A percentile compares a stretch with the other conserved stretches of the same genome.
phyloP scores from a whole-genome alignment of 1,140 invertebrate species.

The Solenopsis invicta region DNA sequence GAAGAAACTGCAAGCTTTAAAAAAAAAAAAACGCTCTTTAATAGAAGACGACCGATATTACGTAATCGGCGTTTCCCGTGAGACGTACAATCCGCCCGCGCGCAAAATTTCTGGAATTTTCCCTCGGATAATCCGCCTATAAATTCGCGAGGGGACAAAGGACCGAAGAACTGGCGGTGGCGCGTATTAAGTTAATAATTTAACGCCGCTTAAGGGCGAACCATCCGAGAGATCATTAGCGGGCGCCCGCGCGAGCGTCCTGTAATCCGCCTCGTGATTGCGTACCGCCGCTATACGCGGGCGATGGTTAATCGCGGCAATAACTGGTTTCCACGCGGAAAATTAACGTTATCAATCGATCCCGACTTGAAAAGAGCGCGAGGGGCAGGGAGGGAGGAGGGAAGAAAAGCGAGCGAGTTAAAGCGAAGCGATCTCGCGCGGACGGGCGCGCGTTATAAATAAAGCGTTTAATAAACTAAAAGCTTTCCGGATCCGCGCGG shows the following conservation, averaged over 20 bases:
- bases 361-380: background rate
- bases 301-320: slow-evolving; percentile 66
- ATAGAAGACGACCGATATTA: slow-evolving; percentile 10
- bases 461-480: slow-evolving; percentile 56
- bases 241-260: slow-evolving; percentile 42
- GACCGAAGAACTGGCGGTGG: background rate
- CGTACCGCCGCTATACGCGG: slow-evolving; percentile 27
- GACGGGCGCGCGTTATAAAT: slow-evolving; percentile 39
- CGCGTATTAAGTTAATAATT: slow-evolving; percentile 61
- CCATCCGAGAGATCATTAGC: slow-evolving; percentile 62
- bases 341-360: slow-evolving; percentile 29
- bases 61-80: background rate
- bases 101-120: slow-evolving; percentile 22
- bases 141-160: slow-evolving; percentile 34
- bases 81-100: background rate
- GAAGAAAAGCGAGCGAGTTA: background rate
- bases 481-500: slow-evolving; percentile 37
- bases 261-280: slow-evolving; percentile 66
- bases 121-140: slow-evolving; percentile 41
- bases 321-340: slow-evolving; percentile 56
- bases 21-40: background rate
- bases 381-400: too few species aligned
- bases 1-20: background rate
- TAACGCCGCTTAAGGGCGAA: slow-evolving; percentile 43
- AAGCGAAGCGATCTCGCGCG: background rate